Evolutionary conservation across 2,113 vertebrate genomes (phyloP).

Genomic region (Tringa solitaria): DNA sequence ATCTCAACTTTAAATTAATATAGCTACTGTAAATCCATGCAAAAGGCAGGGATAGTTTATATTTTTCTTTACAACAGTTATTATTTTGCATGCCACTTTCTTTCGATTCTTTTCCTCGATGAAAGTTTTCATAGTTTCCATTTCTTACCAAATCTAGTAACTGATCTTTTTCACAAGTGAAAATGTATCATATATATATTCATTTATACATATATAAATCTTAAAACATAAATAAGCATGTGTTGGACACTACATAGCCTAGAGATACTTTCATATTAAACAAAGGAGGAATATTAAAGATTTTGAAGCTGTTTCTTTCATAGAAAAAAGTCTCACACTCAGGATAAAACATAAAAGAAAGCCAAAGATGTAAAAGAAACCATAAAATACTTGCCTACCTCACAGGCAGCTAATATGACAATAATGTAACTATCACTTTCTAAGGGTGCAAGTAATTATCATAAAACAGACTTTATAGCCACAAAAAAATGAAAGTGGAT

Average conservation of each 20-base stretch:
- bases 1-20: not conserved
- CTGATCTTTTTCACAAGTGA: not conserved
- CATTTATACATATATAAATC: not conserved
- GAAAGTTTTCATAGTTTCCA: not conserved
- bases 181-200: not conserved
- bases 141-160: not conserved
- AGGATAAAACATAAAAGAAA: not conserved
- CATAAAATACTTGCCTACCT: not conserved
- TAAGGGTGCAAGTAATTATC: not conserved
- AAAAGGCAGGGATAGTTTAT: not conserved
- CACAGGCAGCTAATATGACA: not conserved
- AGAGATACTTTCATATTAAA: not conserved
- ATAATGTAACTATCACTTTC: not conserved
- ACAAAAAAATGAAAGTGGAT: not conserved
- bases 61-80: not conserved
- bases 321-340: not conserved
- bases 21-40: not conserved
- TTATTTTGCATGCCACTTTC: not conserved
- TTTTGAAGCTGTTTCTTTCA: not conserved
- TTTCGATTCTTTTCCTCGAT: not conserved
- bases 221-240: not conserved
- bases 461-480: not conserved
- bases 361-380: not conserved
- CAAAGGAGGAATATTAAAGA: not conserved
- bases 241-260: not conserved